Base-by-base conservation (phyloP, 2,797 vertebrate genomes). In the Bradypodion pumilum region DNA sequence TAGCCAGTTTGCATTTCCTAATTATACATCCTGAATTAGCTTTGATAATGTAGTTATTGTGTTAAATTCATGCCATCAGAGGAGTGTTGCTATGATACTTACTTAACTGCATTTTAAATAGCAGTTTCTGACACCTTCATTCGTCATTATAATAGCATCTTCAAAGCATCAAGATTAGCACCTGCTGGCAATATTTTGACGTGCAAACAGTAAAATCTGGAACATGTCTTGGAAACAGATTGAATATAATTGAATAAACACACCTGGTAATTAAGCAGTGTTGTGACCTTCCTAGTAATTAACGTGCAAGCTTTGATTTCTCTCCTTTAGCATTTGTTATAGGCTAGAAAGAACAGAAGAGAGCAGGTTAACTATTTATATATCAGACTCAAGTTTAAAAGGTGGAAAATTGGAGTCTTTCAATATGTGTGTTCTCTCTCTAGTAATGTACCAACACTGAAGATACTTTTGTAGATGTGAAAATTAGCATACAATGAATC, bases 261-360 rank as follows among this genome's bases (percentile, higher is more conserved):
- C 92, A 87, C 93, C 90, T 89, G 87, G 86, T 89, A 93, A 91
- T 93, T 92, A 91, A 74, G 86, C 86, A 90, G 84, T 85, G 74
- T 91, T 88, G 88, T 89, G 92, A 94, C 92, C 94, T 93, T 93
- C 92, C 91, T 87, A 89, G 91, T 93, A 93, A 93, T 93, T 88
- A 80, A 87, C 1, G 37, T 90, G 84, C 90, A 89, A 76, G 91
- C 92, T 93, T 94, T 91, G 92, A 94, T 93, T 86, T 89, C 66
- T 69, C 42, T 32, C 29, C 60, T 74, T 81, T 59, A 13, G 62
- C 84, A 85, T 87, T 0, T 70, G 87, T 89, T 84, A 89, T 74
- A 46, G 86, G 76, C 60, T 59, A 70, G 68, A 80, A 59, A 69
- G 46, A 91, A 85, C 88, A 65, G 83, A 52, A 88, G 68, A 79